Base-by-base conservation (phyloP, 1,140 invertebrate species). In the Drosophila orosa region DNA sequence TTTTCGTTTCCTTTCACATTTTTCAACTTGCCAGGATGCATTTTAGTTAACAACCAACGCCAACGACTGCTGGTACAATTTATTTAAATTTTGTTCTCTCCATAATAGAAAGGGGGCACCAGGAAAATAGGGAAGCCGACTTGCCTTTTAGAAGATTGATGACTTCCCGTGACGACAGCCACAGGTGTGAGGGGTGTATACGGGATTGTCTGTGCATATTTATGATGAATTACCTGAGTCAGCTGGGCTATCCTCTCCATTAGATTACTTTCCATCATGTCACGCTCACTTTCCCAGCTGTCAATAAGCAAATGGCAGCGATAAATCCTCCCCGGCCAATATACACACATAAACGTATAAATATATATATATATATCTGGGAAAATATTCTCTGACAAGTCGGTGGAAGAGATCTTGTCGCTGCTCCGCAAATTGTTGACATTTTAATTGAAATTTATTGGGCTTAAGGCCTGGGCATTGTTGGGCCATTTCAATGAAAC, bases 231-330 rank as follows among this genome's bases (percentile, higher is more conserved):
- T 85, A 87, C 81, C 75, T 78, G 57, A 76, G 79, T 52, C 37
- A 45, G 58, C 62, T 67, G 59, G 31, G 45, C 39, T 58, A 68
- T 45, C 33, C 45, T 69, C 63, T 66, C 58, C 57, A 75, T 75
- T 82, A 76, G 66, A 87, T 81, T 76, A 77, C 79, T 66, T 80
- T 84, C 82, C 81, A 84, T 66, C 71, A 58, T 77, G 73, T 77
- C 74, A 77, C 35, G 60, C 69, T 57, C 59, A 74, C 67, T 77
- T 77, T 76, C 74, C 62, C 62, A 73, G 71, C 83, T 86, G 82
- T 87, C 82, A 86, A 86, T 86, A 87, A 79, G 83, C 83, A 87
- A 86, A 86, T 86, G 75, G 58, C 47, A 47, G 75, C 79, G 45
- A 86, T 86, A 87, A 86, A 86, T 86, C 75, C 77, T 61, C 37